phyloP scores from a whole-genome alignment of 2,888 invertebrate species.

The Acanthosoma haemorrhoidale region DNA sequence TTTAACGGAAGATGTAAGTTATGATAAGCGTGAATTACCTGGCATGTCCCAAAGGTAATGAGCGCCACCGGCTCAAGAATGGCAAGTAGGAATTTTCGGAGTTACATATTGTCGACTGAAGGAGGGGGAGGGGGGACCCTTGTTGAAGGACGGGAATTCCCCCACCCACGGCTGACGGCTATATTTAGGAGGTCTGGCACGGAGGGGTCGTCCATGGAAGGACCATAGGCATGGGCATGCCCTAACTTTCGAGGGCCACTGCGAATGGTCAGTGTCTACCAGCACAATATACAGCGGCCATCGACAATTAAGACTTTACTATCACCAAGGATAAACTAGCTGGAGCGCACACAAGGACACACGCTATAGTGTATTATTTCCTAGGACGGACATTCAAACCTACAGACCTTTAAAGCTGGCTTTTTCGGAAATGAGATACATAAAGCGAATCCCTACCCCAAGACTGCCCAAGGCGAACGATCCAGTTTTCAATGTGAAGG shows the following conservation, averaged over 20 bases:
- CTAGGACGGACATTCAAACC: too few species aligned
- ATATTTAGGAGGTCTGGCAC: conserved; percentile 16
- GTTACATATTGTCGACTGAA: conserved; percentile 26
- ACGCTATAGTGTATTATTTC: too few species aligned
- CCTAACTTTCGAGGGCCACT: too few species aligned
- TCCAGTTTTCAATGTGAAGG: too few species aligned
- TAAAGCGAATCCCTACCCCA: too few species aligned
- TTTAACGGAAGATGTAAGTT: neutral
- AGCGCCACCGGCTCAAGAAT: neutral
- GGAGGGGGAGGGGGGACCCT: neutral
- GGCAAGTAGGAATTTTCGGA: conserved; percentile 23
- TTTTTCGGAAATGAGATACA: too few species aligned
- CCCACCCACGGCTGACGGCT: neutral
- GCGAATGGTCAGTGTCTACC: neutral
- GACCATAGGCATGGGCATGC: neutral
- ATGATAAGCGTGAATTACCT: conserved; percentile 12
- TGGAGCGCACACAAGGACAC: too few species aligned
- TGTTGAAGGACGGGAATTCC: conserved; percentile 17
- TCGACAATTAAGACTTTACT: too few species aligned
- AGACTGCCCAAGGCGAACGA: too few species aligned
- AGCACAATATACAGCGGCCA: neutral
- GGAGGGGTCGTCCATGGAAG: neutral
- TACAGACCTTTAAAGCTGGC: too few species aligned
- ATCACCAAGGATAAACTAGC: too few species aligned
- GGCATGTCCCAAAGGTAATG: conserved; percentile 1